phyloP scores from a whole-genome alignment of 2,797 vertebrate genomes.

The Strix occidentalis region DNA sequence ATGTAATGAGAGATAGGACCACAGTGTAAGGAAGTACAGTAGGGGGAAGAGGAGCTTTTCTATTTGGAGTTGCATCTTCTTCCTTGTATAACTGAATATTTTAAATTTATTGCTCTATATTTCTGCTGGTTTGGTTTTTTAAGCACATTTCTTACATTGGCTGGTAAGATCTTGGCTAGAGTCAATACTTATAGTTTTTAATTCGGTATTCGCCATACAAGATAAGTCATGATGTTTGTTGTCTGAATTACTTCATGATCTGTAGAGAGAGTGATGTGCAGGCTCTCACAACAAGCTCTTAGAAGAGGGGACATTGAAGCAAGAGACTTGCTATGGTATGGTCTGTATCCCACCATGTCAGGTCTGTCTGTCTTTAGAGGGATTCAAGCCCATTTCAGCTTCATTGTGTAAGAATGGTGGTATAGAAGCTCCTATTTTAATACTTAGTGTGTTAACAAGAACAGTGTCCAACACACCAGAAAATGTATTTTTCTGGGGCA shows the following conservation, averaged over 20 bases:
- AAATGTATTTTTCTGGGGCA: neutral
- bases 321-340: neutral
- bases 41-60: neutral
- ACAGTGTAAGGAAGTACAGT: neutral
- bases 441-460: neutral
- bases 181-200: neutral
- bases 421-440: neutral
- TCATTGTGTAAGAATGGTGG: neutral
- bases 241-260: neutral
- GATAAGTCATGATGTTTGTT: neutral
- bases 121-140: neutral
- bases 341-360: neutral
- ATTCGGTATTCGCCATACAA: neutral
- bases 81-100: neutral
- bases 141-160: neutral
- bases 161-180: neutral
- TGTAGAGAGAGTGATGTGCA: neutral
- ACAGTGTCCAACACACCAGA: neutral
- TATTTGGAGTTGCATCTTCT: neutral
- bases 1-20: neutral
- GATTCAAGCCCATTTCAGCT: neutral
- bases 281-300: neutral
- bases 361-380: neutral
- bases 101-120: neutral
- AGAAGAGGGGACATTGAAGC: neutral